Evolutionary conservation across 2,113 vertebrate genomes (phyloP).

Genomic region (Oreotrochilus melanogaster): DNA sequence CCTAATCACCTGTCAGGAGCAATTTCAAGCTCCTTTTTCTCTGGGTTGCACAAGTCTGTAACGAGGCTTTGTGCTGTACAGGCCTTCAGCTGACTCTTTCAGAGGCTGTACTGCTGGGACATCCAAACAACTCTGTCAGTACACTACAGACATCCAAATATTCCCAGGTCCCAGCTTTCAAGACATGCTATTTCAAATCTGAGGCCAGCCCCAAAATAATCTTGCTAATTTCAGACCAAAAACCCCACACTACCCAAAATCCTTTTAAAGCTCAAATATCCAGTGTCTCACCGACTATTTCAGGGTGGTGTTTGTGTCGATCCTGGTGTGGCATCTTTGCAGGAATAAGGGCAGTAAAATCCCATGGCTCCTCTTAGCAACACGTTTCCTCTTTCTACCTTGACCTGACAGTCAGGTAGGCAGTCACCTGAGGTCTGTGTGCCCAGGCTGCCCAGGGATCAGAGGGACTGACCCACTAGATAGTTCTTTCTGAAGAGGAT

Average conservation of each 20-base stretch:
- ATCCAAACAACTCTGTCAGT: not conserved
- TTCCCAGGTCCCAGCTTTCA: not conserved
- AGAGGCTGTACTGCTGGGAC: not conserved
- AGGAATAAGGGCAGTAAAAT: not conserved
- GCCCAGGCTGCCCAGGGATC: not conserved
- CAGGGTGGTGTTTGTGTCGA: not conserved
- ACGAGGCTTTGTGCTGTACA: not conserved
- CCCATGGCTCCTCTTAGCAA: not conserved
- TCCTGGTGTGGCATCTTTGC: not conserved
- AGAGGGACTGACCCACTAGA: not conserved
- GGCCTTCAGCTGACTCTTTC: not conserved
- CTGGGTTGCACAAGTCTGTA: fast-evolving
- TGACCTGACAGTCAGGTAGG: not conserved
- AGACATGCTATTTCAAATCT: not conserved
- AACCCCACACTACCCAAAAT: not conserved
- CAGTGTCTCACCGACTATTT: constrained; percentile 12
- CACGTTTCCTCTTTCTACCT: not conserved
- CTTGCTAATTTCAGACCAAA: constrained; percentile 11
- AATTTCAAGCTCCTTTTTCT: constrained; percentile 25
- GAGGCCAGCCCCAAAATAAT: constrained; percentile 32
- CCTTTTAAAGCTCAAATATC: constrained; percentile 14
- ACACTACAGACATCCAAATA: not conserved
- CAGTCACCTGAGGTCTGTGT: not conserved
- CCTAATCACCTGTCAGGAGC: constrained; percentile 14
- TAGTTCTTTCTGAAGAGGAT: not conserved